phyloP scores from a whole-genome alignment of 2,888 invertebrate species.

The Alloplasta piceator region DNA sequence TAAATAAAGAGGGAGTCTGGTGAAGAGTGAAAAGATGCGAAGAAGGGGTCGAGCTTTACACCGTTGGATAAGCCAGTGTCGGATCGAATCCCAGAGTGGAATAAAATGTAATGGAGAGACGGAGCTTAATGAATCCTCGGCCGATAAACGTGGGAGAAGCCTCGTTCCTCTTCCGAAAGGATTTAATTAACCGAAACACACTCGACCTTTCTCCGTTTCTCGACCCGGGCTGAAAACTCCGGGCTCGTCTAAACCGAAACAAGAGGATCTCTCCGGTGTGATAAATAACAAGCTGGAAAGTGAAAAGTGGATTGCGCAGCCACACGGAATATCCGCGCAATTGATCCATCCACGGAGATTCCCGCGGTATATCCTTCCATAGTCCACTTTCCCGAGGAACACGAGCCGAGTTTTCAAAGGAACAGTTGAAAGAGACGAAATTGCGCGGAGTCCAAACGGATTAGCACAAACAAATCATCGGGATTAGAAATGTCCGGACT shows the following conservation, averaged over 20 bases:
- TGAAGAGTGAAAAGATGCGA: slow-evolving; percentile 53
- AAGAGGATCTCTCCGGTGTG: slow-evolving; percentile 24
- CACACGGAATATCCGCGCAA: slow-evolving; percentile 25
- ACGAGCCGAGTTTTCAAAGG: too few relatives aligned
- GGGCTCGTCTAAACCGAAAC: too few relatives aligned
- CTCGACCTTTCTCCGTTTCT: slow-evolving; percentile 46
- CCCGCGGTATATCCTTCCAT: slow-evolving; percentile 7
- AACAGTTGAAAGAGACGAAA: slow-evolving; percentile 20
- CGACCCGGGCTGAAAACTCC: neutral
- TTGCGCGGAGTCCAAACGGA: slow-evolving; percentile 71
- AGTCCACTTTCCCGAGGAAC: slow-evolving; percentile 1
- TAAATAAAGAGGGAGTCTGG: slow-evolving; percentile 25
- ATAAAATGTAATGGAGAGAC: slow-evolving; percentile 41
- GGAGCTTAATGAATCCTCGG: slow-evolving; percentile 60
- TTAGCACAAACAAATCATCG: slow-evolving; percentile 82
- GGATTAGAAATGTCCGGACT: slow-evolving; percentile 76
- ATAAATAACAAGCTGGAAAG: slow-evolving; percentile 57
- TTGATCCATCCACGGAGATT: slow-evolving; percentile 29
- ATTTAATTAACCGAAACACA: slow-evolving; percentile 68
- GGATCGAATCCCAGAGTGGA: slow-evolving; percentile 57
- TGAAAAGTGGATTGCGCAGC: slow-evolving; percentile 12
- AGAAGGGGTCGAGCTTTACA: slow-evolving; percentile 40
- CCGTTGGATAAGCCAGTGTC: slow-evolving; percentile 54
- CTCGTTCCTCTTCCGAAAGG: slow-evolving; percentile 64
- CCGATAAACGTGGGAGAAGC: slow-evolving; percentile 44